These are phyloP conservation scores for Archocentrus centrarchus DNA, from an alignment of 2,113 vertebrate species.

Conservation along the genomic window DNA sequence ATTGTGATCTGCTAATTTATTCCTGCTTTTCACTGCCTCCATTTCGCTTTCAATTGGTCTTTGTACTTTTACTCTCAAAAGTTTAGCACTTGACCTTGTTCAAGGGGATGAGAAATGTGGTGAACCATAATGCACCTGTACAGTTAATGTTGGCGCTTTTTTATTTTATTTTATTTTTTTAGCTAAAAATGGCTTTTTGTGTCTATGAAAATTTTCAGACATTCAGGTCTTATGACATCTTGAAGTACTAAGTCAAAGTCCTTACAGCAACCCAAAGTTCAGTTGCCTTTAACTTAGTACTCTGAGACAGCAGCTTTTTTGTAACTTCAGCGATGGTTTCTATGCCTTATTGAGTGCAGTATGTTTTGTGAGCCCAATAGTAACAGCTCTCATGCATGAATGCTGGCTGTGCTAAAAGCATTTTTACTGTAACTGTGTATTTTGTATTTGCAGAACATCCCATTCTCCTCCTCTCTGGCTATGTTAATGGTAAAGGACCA, in stretches of 20 bases:
- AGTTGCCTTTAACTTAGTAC: slow-evolving; percentile 49
- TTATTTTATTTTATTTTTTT: not conserved
- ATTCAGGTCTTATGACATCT: slow-evolving; percentile 42
- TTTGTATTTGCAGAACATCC: slow-evolving; percentile 69
- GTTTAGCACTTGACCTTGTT: slow-evolving; percentile 59
- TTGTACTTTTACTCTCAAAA: slow-evolving; percentile 41
- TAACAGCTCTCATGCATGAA: slow-evolving; percentile 73
- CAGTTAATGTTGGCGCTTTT: slow-evolving; percentile 47
- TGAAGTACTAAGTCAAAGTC: slow-evolving; percentile 38
- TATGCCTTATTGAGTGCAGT: slow-evolving; percentile 72
- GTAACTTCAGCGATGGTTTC: slow-evolving; percentile 57
- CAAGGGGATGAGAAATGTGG: slow-evolving; percentile 43
- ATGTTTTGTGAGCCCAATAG: slow-evolving; percentile 55
- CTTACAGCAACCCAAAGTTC: slow-evolving; percentile 10
- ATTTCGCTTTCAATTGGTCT: slow-evolving; percentile 46
- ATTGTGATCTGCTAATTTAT: slow-evolving; percentile 47
- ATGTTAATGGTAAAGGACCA: slow-evolving; percentile 23
- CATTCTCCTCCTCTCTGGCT: slow-evolving; percentile 31
- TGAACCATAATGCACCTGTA: slow-evolving; percentile 59
- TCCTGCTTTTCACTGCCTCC: slow-evolving; percentile 44
- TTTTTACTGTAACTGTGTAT: slow-evolving; percentile 69
- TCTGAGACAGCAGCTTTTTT: slow-evolving; percentile 56
- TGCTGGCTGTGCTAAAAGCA: slow-evolving; percentile 64
- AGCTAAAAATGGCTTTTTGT: slow-evolving; percentile 1
- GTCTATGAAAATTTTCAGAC: slow-evolving; percentile 41